A percentile compares a stretch with the other conserved stretches of the same genome.
Evolutionary conservation across 2,888 invertebrate genomes (phyloP).

Genomic region (Yponomeuta sedellus): DNA sequence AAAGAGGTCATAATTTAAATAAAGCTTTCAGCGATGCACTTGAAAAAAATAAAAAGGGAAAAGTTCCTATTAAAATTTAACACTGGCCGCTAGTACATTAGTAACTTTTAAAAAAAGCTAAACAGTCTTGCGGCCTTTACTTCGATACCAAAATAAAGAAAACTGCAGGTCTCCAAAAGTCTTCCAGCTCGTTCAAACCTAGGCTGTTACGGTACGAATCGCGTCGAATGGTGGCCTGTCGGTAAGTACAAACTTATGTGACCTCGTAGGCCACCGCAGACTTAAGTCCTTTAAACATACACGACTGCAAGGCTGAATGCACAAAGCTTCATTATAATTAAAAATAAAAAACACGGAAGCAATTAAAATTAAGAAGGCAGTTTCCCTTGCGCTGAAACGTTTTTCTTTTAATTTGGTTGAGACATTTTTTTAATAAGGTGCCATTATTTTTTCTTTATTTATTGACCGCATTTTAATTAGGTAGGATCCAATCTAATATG

Average conservation of each 20-base stretch:
- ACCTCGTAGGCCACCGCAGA: slow-evolving; percentile 27
- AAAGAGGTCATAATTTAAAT: background rate
- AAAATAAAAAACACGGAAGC: slow-evolving; percentile 48
- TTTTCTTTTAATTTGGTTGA: slow-evolving; percentile 6
- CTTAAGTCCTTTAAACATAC: slow-evolving; percentile 55
- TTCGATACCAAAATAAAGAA: background rate
- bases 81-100: slow-evolving; percentile 28
- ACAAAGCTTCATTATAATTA: slow-evolving; percentile 72
- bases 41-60: background rate
- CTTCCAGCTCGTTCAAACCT: background rate
- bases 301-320: slow-evolving; percentile 56
- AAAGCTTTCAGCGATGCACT: background rate
- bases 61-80: slow-evolving; percentile 64
- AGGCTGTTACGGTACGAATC: no score
- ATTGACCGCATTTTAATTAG: no score
- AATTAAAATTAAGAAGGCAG: slow-evolving; percentile 76
- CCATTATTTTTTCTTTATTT: background rate
- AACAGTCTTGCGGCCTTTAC: background rate
- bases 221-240: no score
- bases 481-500: no score
- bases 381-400: slow-evolving; percentile 39
- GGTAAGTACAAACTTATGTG: background rate
- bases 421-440: background rate
- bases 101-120: background rate
- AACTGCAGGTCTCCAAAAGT: background rate